These are phyloP conservation scores for Decapterus maruadsi DNA, from an alignment of 2,797 vertebrate genomes.

Conservation along the genomic window DNA sequence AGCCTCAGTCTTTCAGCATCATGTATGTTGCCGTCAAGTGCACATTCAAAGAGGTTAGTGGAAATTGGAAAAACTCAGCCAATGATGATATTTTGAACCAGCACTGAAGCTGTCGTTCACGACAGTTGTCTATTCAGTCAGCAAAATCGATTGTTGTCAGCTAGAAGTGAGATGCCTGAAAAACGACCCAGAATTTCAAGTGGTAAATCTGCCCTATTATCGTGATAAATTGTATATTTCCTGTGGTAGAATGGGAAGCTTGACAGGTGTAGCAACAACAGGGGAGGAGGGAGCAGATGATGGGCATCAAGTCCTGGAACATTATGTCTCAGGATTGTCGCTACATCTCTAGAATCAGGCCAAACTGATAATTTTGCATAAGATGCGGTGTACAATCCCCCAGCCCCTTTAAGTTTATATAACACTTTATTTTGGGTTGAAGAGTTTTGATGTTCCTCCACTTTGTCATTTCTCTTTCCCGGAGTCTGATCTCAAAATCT, in stretches of 20 bases:
- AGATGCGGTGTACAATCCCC: neutral
- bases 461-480: conserved; percentile 21
- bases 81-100: neutral
- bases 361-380: neutral
- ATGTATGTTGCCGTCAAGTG: neutral
- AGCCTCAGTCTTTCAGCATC: neutral
- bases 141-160: neutral
- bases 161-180: neutral
- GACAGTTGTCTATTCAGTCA: neutral
- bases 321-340: neutral
- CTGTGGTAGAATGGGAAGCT: neutral
- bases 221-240: neutral
- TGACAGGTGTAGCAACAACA: neutral
- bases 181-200: neutral
- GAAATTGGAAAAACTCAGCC: too few relatives aligned
- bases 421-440: conserved; percentile 20
- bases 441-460: conserved; percentile 10
- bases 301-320: neutral
- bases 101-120: neutral
- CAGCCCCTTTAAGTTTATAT: conserved; percentile 6
- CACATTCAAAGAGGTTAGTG: too few relatives aligned
- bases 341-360: neutral
- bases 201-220: neutral
- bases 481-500: conserved; percentile 30
- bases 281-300: neutral